Evolutionary conservation across 2,113 vertebrate species (phyloP).

Genomic region (Corythornis madagascariensis): DNA sequence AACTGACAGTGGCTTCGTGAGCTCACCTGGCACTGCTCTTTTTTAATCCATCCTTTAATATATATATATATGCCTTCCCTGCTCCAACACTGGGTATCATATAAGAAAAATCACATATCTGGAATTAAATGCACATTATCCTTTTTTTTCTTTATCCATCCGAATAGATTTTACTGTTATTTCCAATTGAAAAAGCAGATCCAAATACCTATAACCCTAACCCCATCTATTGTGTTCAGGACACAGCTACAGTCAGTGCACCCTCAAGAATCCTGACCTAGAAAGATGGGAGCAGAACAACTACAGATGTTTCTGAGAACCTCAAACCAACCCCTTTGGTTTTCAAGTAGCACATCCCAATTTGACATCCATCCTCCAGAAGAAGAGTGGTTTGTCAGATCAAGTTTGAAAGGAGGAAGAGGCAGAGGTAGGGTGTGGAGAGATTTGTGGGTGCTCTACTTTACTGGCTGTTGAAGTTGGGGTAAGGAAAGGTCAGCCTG

Average conservation of each 20-base stretch:
- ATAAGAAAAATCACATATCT: not conserved
- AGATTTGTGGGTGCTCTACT: not conserved
- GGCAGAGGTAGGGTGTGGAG: not conserved
- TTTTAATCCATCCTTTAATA: not conserved
- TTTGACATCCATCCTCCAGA: not conserved
- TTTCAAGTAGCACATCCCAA: not conserved
- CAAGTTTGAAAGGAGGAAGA: not conserved
- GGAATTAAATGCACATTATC: not conserved
- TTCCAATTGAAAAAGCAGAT: not conserved
- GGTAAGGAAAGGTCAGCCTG: not conserved
- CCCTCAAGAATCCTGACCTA: not conserved
- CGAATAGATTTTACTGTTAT: not conserved
- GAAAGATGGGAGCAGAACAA: not conserved
- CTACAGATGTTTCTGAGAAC: not conserved
- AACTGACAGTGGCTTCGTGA: not conserved
- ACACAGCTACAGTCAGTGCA: not conserved
- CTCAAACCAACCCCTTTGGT: not conserved
- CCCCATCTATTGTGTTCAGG: not conserved
- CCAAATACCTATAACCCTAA: not conserved
- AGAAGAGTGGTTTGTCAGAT: not conserved
- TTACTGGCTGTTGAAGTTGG: not conserved
- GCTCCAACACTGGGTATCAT: not conserved
- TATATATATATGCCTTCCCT: not conserved
- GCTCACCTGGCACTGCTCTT: not conserved
- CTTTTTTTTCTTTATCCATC: not conserved